Evolutionary conservation across 2,888 invertebrate species (phyloP).

Genomic region (Drosophila flavopinicola): DNA sequence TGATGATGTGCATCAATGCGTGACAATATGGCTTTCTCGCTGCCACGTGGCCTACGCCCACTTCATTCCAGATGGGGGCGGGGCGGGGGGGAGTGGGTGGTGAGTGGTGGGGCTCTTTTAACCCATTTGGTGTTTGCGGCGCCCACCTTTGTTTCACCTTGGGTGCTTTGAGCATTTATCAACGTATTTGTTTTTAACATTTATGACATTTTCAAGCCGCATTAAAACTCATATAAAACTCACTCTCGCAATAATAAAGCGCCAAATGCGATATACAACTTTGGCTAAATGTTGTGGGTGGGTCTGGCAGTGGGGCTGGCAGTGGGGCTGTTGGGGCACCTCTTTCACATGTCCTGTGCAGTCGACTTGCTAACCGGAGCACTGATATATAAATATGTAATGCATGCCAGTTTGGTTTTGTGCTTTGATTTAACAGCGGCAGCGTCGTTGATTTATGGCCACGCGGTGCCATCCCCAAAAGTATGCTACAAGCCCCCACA

Average conservation of each 20-base stretch:
- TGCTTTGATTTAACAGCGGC: slow-evolving; percentile 72
- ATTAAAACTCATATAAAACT: slow-evolving; percentile 59
- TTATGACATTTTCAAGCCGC: slow-evolving; percentile 72
- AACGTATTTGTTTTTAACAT: slow-evolving; percentile 56
- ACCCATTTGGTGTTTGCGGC: slow-evolving; percentile 28
- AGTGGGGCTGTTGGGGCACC: too few species aligned
- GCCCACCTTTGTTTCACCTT: slow-evolving; percentile 28
- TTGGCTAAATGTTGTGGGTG: slow-evolving; percentile 52
- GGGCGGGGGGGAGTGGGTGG: background rate
- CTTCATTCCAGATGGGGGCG: slow-evolving; percentile 1
- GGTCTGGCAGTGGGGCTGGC: too few species aligned
- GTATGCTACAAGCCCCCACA: slow-evolving; percentile 36
- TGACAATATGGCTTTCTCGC: slow-evolving; percentile 38
- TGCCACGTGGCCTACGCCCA: slow-evolving; percentile 35
- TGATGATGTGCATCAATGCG: slow-evolving; percentile 74
- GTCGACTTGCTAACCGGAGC: slow-evolving; percentile 54
- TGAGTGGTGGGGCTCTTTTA: slow-evolving; percentile 14
- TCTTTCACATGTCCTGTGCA: slow-evolving; percentile 12
- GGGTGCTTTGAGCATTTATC: slow-evolving; percentile 49
- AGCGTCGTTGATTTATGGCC: slow-evolving; percentile 64
- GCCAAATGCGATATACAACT: slow-evolving; percentile 37
- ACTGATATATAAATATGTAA: slow-evolving; percentile 68
- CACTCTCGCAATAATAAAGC: slow-evolving; percentile 53
- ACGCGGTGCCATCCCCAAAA: slow-evolving; percentile 30
- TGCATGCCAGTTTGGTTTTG: slow-evolving; percentile 74